phyloP scores from a whole-genome alignment of 2,797 vertebrate species.

The Hylomyscus alleni region DNA sequence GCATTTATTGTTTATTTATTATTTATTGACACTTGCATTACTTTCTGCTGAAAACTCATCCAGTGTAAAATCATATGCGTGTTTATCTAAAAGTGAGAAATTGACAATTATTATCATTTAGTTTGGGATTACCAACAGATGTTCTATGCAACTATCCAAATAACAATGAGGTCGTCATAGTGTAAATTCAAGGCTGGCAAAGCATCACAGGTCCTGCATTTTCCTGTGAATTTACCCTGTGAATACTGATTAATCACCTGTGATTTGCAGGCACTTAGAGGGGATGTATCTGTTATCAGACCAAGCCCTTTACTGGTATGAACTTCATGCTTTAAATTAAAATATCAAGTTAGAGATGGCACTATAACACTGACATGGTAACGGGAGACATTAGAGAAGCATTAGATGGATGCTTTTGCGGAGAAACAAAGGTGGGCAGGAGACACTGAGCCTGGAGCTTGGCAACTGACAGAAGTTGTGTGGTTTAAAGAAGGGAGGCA shows the following conservation, averaged over 20 bases:
- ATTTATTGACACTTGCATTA: slow-evolving; percentile 16
- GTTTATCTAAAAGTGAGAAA: slow-evolving; percentile 57
- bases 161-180: neutral
- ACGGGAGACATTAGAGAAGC: neutral
- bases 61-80: neutral
- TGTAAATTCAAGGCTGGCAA: neutral
- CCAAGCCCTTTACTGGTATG: neutral
- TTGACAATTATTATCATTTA: neutral
- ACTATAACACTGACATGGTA: neutral
- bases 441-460: neutral
- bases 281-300: neutral
- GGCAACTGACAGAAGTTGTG: neutral
- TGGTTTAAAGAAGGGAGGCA: neutral
- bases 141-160: slow-evolving; percentile 4
- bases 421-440: neutral
- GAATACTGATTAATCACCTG: neutral
- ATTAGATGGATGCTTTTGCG: neutral
- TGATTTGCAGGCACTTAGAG: neutral
- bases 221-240: slow-evolving; percentile 12
- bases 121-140: neutral
- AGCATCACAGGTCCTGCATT: neutral
- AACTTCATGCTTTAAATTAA: neutral
- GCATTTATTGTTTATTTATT: neutral
- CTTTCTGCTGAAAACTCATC: neutral
- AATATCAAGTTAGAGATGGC: neutral